Evolutionary conservation across 2,113 vertebrate species (phyloP), one percentile per base, ranked within the genome.

Genomic region (Himantopus leucocephalus): DNA sequence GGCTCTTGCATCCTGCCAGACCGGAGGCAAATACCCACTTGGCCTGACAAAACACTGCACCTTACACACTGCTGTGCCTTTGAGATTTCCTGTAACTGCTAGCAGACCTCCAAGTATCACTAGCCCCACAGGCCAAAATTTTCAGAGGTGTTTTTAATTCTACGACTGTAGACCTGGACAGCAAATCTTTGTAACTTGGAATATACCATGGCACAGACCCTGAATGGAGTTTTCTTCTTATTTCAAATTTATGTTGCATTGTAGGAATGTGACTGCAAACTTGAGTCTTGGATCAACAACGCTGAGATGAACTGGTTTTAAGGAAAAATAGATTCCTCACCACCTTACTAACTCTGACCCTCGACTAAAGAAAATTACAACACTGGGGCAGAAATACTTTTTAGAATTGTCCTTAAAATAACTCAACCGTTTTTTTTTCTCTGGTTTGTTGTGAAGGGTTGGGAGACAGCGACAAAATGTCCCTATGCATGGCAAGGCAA

Each of bases 51-150:
- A 92, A 74, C 39, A 14, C 26, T 52, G 59, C 13, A 43, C 27
- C 6, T 39, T 70, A 35, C 0, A 0, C 9, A n/a, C 39, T 23
- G 21, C 2, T 68, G 14, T 1, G 4, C 32, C 18, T 90, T 64
- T 70, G 34, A 17, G 50, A 64, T 87, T 94, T 76, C 63, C 63
- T 58, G 27, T 48, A 67, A 48, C 12, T 63, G 43, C 37, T 50
- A 48, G 14, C 4, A 84, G 53, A 85, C 21, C 16, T 82, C 37
- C 30, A 90, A 79, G 52, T 68, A 48, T 15, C 52, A 50, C 0
- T 4, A 70, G 35, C 21, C 5, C n/a, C 12, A 27, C 13, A 70
- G 20, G 23, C 7, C 2, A 8, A 35, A 72, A 63, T 80, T 89
- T 93, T 86, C 67, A 75, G 66, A 58, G 32, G 29, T 89, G 17